Base-by-base conservation (phyloP, 2,888 invertebrate genomes). In the Callyntrura guangdongensis region DNA sequence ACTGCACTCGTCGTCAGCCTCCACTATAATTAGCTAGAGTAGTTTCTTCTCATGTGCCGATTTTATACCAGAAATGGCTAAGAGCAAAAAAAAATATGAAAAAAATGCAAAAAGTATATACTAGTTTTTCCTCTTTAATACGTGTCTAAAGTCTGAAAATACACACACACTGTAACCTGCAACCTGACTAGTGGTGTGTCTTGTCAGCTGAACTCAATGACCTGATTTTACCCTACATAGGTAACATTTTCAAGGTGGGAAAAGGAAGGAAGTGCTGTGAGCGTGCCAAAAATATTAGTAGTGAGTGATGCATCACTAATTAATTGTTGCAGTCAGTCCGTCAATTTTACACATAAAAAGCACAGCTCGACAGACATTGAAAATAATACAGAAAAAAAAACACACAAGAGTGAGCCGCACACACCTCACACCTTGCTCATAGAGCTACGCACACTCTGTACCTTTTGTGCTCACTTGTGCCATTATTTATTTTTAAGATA, bases 211-310 rank as follows among this genome's bases (percentile, higher is more conserved):
- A 47, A 9, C 64, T 83, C 49, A 22, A 22, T 88, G 82, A 64
- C 87, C 88, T 69, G 81, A 4, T 89, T 83, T 83, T 84, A 82
- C 82, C 56, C 74, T 69, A 36, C 36, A 36, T 36, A 36, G 36
- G 36, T 36, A 36, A 36, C 36, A 79, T 45, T 64, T 84, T 89
- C 89, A 89, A 89, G 89, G 89, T 89, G 53, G 67, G 74, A 86
- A 82, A 82, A 47, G 88, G 84, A 89, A 89, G 89, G 89, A 89
- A 89, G 84, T 89, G 77, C 77, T 89, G 84, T 36, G 49, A 74
- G 20, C 74, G 77, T 83, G 89, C 84, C 84, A 89, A 89, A 89
- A 89, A 64, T 61, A 45, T 49, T n/a, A 17, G 14, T 59, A 61
- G 36, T 61, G 20, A 22, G n/a, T 61, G 22, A 72, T 72, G 69